Evolutionary conservation across 2,113 vertebrate species (phyloP).

Genomic region (Eulemur macaco): DNA sequence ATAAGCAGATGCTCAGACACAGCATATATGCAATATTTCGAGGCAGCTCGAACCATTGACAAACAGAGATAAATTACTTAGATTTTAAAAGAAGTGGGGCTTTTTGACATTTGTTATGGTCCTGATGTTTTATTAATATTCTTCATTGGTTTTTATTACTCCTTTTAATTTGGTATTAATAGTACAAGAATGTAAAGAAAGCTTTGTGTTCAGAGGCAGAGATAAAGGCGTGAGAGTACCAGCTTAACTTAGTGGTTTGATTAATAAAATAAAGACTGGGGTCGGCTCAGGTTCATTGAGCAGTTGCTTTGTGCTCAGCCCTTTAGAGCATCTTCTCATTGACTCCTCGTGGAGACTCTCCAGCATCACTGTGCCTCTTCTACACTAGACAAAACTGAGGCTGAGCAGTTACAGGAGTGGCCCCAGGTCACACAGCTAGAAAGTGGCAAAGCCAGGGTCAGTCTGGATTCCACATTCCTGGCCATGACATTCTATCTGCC

Average conservation of each 20-base stretch:
- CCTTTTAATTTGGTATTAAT: neutral
- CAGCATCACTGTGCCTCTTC: neutral
- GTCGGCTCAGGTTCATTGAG: neutral
- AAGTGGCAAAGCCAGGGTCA: neutral
- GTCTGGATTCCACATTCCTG: neutral
- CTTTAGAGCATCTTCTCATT: neutral
- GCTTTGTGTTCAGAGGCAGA: neutral
- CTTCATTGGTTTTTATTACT: neutral
- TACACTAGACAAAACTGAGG: neutral
- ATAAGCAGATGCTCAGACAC: neutral
- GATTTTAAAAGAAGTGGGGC: neutral
- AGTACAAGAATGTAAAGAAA: neutral
- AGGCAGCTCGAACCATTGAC: neutral
- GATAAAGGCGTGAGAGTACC: neutral
- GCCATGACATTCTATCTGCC: neutral
- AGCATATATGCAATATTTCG: neutral
- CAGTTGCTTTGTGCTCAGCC: neutral
- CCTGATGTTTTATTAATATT: neutral
- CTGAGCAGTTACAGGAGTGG: neutral
- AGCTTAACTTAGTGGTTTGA: neutral
- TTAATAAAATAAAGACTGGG: neutral
- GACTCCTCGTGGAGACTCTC: accelerated
- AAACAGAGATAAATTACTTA: neutral
- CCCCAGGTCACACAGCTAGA: neutral
- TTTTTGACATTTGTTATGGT: neutral